Percentiles rank a stretch among this genome's conserved stretches.
phyloP scores from a whole-genome alignment of 2,113 vertebrate species.

The Psilopsiagon aymara region DNA sequence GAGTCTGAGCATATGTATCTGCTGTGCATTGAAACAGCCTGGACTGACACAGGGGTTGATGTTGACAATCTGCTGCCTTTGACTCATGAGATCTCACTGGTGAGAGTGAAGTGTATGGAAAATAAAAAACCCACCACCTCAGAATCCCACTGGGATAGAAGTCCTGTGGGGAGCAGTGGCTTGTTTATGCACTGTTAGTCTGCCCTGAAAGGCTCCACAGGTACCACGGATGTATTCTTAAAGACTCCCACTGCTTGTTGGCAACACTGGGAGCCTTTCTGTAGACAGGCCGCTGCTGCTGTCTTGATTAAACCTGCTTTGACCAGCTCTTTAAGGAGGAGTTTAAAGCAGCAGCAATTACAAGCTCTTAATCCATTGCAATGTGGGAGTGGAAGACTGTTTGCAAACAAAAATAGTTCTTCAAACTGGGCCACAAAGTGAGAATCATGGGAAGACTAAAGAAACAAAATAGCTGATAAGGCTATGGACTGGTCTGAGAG shows the following conservation, averaged over 20 bases:
- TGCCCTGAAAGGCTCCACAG: background rate
- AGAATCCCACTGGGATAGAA: background rate
- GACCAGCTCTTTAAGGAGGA: background rate
- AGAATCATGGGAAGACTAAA: background rate
- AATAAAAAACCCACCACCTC: background rate
- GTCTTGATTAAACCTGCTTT: background rate
- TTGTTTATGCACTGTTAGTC: background rate
- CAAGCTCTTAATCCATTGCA: slow-evolving; percentile 19
- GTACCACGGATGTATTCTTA: background rate
- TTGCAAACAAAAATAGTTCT: slow-evolving; percentile 12
- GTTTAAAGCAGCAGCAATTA: slow-evolving; percentile 17
- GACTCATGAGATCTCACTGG: accelerated
- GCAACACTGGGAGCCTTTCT: background rate
- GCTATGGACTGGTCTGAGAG: background rate
- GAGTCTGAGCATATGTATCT: accelerated
- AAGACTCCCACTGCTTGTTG: background rate
- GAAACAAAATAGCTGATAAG: background rate
- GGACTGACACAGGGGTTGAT: background rate
- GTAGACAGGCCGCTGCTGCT: background rate
- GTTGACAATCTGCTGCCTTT: background rate
- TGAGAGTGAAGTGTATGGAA: background rate
- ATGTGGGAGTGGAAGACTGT: background rate
- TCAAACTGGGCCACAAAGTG: slow-evolving; percentile 5
- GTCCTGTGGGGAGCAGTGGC: background rate
- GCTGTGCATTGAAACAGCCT: background rate